Conservation (phyloP, 2,888 invertebrate species). For the Polietes domitor region DNA sequence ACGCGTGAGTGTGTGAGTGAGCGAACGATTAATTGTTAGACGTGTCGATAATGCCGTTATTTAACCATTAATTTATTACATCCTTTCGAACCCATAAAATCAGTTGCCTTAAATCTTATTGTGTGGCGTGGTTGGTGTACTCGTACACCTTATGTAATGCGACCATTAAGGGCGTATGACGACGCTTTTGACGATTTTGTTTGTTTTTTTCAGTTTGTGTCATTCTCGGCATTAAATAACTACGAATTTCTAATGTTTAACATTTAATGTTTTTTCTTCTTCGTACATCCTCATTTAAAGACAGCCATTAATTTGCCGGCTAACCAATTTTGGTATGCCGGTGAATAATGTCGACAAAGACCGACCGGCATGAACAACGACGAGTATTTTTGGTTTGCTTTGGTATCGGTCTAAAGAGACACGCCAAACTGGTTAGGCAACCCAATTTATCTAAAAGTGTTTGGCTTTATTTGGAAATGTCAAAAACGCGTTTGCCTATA, state of each 20-base stretch:
- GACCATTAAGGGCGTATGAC: not conserved
- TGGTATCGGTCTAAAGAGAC: not conserved
- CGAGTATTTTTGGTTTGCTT: not conserved
- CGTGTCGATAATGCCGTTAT: not conserved
- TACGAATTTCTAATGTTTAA: too few species aligned
- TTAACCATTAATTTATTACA: not conserved
- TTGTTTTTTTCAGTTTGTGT: not conserved
- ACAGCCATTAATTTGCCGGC: not conserved
- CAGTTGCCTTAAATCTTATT: not conserved
- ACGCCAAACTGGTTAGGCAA: not conserved
- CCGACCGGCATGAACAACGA: not conserved
- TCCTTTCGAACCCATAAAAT: not conserved
- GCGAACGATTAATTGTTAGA: not conserved
- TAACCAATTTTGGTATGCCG: not conserved
- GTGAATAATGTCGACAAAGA: not conserved
- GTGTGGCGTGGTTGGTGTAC: not conserved
- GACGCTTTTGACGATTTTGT: not conserved
- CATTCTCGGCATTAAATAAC: not conserved
- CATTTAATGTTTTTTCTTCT: not conserved
- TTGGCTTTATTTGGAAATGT: slow-evolving; percentile 8
- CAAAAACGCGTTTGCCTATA: not conserved
- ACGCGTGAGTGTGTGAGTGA: too few species aligned
- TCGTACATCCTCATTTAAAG: not conserved
- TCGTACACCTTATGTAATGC: not conserved
- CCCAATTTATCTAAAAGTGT: slow-evolving; percentile 9